Base-by-base conservation (phyloP, 1,140 invertebrate genomes). In the Dreissena polymorpha region DNA sequence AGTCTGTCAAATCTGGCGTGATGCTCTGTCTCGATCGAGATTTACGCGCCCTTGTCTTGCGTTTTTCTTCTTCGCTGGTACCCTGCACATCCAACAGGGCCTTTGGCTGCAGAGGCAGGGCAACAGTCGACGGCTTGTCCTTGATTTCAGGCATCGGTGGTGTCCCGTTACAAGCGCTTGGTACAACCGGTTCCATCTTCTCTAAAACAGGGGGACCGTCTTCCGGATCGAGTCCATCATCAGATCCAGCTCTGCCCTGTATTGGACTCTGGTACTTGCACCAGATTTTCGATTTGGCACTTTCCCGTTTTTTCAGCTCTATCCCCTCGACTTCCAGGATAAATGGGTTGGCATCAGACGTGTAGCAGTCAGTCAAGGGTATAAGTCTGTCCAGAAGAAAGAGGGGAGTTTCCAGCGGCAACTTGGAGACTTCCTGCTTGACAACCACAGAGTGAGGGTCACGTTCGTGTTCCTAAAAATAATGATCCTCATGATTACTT, bases 141-240 rank as follows among this genome's bases (percentile, higher is more conserved):
- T 67, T 21, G 29, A 82, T 82, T 68, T 82, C 60, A 8, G 79
- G 79, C 79, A 82, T 82, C 18, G 79, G 79, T 67, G 71, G 79
- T 7, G 78, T 74, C 27, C 16, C 49, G n/a, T 68, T 72, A 67
- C 57, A 67, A 6, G 21, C 14, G 12, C 27, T 67, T 57, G 67
- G 76, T 27, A 78, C 70, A 39, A 82, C 60, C n/a, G 79, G 79
- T 68, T 82, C 79, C 10, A 82, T 71, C 53, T 74, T 82, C 23
- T 82, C 79, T 14, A 82, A 39, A 29, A 82, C 49, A 0, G 79
- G 79, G 8, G 79, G 79, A 25, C 57, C 71, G 55, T 82, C 79
- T 16, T 18, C 10, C 10, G 55, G n/a, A 23, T 10, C 16, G 16
- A 3, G 23, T 16, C 27, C 21, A 2, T 21, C 57, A n/a, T 29